Percentiles rank a stretch among this genome's conserved stretches.
Evolutionary conservation across 2,797 vertebrate genomes (phyloP).

Genomic region (Apogon talboti): DNA sequence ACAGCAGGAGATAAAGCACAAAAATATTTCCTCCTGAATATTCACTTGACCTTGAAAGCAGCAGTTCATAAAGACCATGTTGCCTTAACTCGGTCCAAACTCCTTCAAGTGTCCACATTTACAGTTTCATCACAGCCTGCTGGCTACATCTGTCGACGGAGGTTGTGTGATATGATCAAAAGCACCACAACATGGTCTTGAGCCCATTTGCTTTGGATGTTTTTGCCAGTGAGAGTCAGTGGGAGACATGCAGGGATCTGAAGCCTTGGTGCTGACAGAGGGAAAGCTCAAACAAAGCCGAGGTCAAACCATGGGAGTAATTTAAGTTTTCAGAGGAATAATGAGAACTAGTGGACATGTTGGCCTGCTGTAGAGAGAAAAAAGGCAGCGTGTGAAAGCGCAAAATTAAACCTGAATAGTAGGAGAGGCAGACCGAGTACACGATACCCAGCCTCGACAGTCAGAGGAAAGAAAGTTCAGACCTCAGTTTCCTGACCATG

Average conservation of each 20-base stretch:
- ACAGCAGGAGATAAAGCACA: constrained; percentile 17
- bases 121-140: no score
- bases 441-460: constrained; percentile 22
- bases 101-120: no score
- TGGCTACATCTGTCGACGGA: no score
- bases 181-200: not conserved
- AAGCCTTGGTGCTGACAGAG: constrained; percentile 6
- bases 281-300: constrained; percentile 17
- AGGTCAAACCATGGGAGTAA: constrained; percentile 15
- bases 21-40: not conserved
- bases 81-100: no score
- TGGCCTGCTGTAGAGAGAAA: constrained; percentile 3
- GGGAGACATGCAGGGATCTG: not conserved
- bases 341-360: constrained; percentile 17
- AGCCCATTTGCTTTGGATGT: not conserved
- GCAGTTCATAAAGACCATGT: no score
- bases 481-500: constrained; percentile 59
- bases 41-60: constrained; percentile 33
- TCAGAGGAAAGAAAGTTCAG: constrained; percentile 31
- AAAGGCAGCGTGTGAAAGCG: constrained; percentile 18
- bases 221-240: not conserved
- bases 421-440: not conserved
- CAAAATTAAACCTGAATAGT: constrained; percentile 31
- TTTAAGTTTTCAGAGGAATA: constrained; percentile 36
- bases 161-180: no score